Conservation (phyloP, 2,113 vertebrate genomes). For the Melanostigma gelatinosum region DNA sequence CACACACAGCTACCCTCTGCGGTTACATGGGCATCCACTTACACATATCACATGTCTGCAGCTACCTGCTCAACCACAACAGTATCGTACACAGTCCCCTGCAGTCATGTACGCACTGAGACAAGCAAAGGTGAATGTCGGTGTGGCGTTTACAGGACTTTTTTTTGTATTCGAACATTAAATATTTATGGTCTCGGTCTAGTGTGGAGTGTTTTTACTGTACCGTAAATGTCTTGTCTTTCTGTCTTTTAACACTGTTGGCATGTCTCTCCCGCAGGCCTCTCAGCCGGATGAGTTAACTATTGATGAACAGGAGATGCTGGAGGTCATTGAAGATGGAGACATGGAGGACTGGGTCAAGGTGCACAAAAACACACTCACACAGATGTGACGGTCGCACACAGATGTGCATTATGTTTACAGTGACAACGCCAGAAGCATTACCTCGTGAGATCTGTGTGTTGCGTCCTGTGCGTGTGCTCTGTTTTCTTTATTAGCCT, state of each 20-base stretch:
- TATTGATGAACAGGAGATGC: slow-evolving; percentile 96
- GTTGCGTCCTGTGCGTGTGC: neutral
- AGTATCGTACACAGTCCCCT: neutral
- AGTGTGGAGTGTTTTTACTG: neutral
- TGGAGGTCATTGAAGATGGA: slow-evolving; percentile 99
- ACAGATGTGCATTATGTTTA: neutral
- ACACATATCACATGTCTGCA: slow-evolving; percentile 5
- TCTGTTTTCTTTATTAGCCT: neutral
- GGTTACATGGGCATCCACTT: slow-evolving; percentile 9
- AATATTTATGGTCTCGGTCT: neutral
- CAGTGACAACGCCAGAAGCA: neutral
- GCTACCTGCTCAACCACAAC: neutral
- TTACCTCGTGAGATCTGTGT: neutral
- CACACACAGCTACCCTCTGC: slow-evolving; percentile 3
- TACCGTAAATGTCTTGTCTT: neutral
- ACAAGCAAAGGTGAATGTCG: neutral
- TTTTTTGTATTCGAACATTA: neutral
- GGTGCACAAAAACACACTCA: slow-evolving; percentile 77
- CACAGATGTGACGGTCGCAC: neutral
- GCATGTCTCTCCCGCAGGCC: slow-evolving; percentile 80
- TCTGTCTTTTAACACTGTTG: neutral
- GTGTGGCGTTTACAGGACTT: neutral
- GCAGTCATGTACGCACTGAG: neutral
- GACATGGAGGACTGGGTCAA: slow-evolving; percentile 99
- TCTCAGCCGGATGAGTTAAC: slow-evolving; percentile 98